Conservation (phyloP, 2,888 invertebrate genomes). For the Synanthedon andrenaeformis region DNA sequence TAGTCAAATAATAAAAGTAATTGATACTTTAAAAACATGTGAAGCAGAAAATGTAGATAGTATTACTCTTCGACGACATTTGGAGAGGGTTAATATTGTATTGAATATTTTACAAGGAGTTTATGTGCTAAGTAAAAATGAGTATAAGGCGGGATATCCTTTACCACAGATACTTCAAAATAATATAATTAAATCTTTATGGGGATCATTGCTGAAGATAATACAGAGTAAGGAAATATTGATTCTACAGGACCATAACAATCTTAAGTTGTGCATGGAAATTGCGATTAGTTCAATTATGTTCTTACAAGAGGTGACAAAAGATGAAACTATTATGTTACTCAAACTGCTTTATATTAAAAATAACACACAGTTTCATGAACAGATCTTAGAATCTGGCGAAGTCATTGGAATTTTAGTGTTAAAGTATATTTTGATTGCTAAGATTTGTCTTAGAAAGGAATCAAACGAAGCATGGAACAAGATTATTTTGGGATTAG, state of each 20-base stretch:
- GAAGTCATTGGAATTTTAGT: slow-evolving; percentile 22
- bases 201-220: slow-evolving; percentile 25
- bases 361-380: slow-evolving; percentile 19
- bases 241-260: slow-evolving; percentile 19
- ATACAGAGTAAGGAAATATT: slow-evolving; percentile 22
- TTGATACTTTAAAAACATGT: slow-evolving; percentile 30
- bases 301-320: slow-evolving; percentile 17
- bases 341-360: slow-evolving; percentile 36
- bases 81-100: slow-evolving; percentile 30
- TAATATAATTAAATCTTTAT: slow-evolving; percentile 12
- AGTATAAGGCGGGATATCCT: slow-evolving; percentile 1
- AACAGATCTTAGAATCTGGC: slow-evolving; percentile 18
- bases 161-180: background rate
- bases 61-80: slow-evolving; percentile 32
- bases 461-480: slow-evolving; percentile 19
- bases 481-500: slow-evolving; percentile 19
- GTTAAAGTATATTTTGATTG: slow-evolving; percentile 31
- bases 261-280: slow-evolving; percentile 23
- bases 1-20: slow-evolving; percentile 26
- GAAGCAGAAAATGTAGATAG: slow-evolving; percentile 27
- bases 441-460: slow-evolving; percentile 19
- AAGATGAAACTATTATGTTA: slow-evolving; percentile 20
- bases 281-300: slow-evolving; percentile 25
- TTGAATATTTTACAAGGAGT: slow-evolving; percentile 34
- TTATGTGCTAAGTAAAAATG: slow-evolving; percentile 13